Evolutionary conservation across 2,888 invertebrate species (phyloP), one percentile per base, ranked within the genome.

Genomic region (Mechanitis mazaeus): DNA sequence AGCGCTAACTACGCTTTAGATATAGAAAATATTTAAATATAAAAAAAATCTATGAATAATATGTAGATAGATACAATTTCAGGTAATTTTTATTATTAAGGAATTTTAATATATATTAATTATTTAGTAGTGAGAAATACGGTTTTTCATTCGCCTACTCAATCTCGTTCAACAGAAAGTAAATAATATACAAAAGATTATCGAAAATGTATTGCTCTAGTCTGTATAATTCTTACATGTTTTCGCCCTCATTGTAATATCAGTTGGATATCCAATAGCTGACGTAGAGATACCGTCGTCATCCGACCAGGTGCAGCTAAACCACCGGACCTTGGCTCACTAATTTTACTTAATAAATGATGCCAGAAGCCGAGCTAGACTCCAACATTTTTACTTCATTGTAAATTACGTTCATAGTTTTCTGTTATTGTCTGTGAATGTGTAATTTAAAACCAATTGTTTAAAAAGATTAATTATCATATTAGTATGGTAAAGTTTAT

Each of bases 241-340:
- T 5, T 35, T 6, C 35, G 35, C 35, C 6, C 54, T 58, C 54
- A 55, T 69, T 31, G 66, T 35, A 1, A 35, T 35, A 6, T 35
- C 35, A 3, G 35, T 65, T 58, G 69, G 63, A 63, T 67, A 57
- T 61, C 63, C 61, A 62, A 69, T 68, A 64, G 70, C 69, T 70
- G 69, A 69, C 65, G 63, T 68, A 67, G 68, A 66, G 55, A 67
- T 59, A 56, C 59, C 67, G 61, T 54, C 62, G 63, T 61, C 63
- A 20, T 12, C 60, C 58, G 66, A 62, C 66, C 68, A 68, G 68
- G 68, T 69, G 64, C 62, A 62, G 64, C 58, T 59, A 55, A 56
- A 68, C 65, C 64, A 64, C 54, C 54, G 58, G 54, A 61, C 62
- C 66, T 65, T 63, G 59, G 56, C 58, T 64, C 64, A 64, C 67